Evolutionary conservation across 2,113 vertebrate genomes (phyloP).

Genomic region (Eolophus roseicapilla): DNA sequence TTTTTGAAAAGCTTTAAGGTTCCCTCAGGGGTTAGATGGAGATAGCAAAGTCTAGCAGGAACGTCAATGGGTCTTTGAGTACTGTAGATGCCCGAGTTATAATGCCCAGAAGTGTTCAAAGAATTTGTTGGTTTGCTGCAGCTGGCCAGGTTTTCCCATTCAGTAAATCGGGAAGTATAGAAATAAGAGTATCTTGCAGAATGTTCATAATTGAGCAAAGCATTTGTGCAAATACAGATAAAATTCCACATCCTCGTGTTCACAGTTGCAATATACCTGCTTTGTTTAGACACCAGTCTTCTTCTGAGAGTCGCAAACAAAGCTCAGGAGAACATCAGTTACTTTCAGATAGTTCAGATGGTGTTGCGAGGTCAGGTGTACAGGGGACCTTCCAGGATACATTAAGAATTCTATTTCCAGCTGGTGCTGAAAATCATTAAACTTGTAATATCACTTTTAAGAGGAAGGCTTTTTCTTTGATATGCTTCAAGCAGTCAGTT

Average conservation of each 20-base stretch:
- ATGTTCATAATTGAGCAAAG: neutral
- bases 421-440: neutral
- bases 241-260: neutral
- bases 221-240: neutral
- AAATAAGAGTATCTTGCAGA: neutral
- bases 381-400: neutral
- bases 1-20: neutral
- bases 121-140: neutral
- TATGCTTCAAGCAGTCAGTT: neutral
- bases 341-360: neutral
- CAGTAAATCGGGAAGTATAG: neutral
- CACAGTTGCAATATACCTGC: neutral
- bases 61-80: neutral
- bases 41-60: neutral
- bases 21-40: neutral
- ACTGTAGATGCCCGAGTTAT: neutral
- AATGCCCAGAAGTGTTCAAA: neutral
- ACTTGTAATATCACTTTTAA: neutral
- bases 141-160: neutral
- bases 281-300: neutral
- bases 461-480: neutral
- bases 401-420: neutral
- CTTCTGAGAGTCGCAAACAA: neutral
- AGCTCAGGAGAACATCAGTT: neutral
- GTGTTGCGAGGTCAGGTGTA: neutral